Base-by-base conservation (phyloP, 2,113 vertebrate genomes). In the Muntiacus reevesi region DNA sequence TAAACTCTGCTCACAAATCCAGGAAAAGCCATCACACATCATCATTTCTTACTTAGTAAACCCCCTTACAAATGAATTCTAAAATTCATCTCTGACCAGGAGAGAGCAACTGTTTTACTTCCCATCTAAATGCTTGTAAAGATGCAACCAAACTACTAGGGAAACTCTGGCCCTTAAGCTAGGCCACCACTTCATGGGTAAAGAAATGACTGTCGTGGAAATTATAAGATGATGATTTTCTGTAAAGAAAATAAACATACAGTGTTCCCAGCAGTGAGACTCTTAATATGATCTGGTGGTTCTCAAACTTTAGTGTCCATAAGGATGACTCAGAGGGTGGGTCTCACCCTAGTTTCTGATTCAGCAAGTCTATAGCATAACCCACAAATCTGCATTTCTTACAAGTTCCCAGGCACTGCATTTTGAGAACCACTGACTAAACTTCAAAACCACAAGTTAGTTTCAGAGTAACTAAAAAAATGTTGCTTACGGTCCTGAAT, bases 401-500 rank as follows among this genome's bases (percentile, higher is more conserved):
- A 79, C 27, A 59, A 23, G 54, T 10, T 82, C 33, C 55, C 64
- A 13, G 30, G 19, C 79, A 36, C 33, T 23, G 7, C 57, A 27
- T 55, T 52, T 62, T 57, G 89, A 82, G 62, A 82, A 28, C 86
- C 79, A 40, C 4, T 21, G 55, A 81, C 79, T 59, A 93, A 97
- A 25, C 84, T 95, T 90, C 33, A 96, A 71, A 97, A 76, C 33
- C 71, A 88, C 62, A 79, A 47, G 67, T 97, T 93, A 95, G 71
- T 92, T 97, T 95, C 64, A 82, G 47, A 82, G 57, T 74, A 95
- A 98, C 6, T 43, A 54, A 84, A 79, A 62, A 4, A 62, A 2
- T 21, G 54, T 87, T 76, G 64, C 99, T 99, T 99, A 99, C 99
- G 98, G 92, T 99, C 99, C 97, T 99, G 99, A 21, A 99, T 98